Conservation (phyloP, 2,888 invertebrate genomes). For the Catonia carolina region DNA sequence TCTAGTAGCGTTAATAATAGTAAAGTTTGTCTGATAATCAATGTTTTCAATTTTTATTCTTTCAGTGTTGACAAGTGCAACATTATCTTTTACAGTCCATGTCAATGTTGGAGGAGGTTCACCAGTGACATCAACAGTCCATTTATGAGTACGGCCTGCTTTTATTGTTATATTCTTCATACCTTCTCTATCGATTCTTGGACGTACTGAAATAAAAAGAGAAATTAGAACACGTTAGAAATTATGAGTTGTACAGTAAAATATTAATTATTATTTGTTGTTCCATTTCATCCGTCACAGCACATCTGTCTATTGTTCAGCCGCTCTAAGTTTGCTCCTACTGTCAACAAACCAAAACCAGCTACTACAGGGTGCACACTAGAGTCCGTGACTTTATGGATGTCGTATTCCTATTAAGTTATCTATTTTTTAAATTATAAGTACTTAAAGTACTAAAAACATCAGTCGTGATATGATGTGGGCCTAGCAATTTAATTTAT, state of each 20-base stretch:
- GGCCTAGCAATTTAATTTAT: too few relatives aligned
- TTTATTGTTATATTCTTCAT: conserved; percentile 88
- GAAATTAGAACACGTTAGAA: background rate
- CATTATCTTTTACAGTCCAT: conserved; percentile 85
- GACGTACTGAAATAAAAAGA: conserved; percentile 60
- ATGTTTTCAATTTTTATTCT: conserved; percentile 80
- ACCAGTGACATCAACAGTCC: conserved; percentile 88
- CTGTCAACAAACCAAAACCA: too few relatives aligned
- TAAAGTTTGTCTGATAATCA: conserved; percentile 84
- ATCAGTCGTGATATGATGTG: too few relatives aligned
- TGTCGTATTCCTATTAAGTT: too few relatives aligned
- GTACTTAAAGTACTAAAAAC: too few relatives aligned
- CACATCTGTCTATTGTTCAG: background rate
- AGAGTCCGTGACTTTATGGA: too few relatives aligned
- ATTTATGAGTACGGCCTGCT: conserved; percentile 88
- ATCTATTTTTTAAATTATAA: too few relatives aligned
- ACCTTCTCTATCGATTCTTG: conserved; percentile 78
- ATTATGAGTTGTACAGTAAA: too few relatives aligned
- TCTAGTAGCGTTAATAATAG: conserved; percentile 67
- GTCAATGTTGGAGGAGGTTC: conserved; percentile 86
- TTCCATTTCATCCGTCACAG: background rate
- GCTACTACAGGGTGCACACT: too few relatives aligned
- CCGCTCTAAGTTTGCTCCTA: too few relatives aligned
- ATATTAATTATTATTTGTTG: background rate
- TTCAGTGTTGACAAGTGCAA: conserved; percentile 72